A percentile compares a stretch with the other conserved stretches of the same genome.
Conservation (phyloP, 2,113 vertebrate species). For the Fulica atra region DNA sequence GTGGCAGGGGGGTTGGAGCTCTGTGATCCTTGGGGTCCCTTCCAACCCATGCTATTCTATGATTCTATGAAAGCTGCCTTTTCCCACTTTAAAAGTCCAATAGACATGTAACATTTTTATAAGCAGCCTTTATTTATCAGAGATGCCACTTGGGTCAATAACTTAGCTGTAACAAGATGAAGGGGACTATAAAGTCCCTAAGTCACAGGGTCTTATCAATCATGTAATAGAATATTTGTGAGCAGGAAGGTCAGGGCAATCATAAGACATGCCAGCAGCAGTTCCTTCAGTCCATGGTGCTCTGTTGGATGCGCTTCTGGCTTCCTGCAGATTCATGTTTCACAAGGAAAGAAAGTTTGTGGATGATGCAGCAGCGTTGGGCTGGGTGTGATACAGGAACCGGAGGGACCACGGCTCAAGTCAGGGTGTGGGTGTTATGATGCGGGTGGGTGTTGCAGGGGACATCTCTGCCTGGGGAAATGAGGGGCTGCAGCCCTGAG, state of each 20-base stretch:
- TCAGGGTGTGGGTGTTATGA: no score
- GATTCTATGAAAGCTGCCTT: not conserved
- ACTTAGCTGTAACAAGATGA: not conserved
- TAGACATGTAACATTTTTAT: not conserved
- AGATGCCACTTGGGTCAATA: not conserved
- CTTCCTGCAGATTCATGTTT: not conserved
- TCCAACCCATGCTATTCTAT: no score
- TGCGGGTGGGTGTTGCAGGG: not conserved
- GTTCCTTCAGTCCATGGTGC: not conserved
- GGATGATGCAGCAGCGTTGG: rapidly evolving
- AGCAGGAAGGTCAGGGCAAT: not conserved
- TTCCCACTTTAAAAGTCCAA: not conserved
- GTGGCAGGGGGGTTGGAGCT: no score
- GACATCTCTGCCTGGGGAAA: not conserved
- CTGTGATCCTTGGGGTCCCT: no score
- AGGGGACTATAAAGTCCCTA: not conserved
- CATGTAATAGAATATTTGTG: not conserved
- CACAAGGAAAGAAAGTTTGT: not conserved
- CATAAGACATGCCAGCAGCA: not conserved
- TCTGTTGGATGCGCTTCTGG: rapidly evolving
- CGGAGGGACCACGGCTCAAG: rapidly evolving
- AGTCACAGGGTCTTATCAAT: not conserved
- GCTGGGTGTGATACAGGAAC: not conserved
- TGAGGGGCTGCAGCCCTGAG: not conserved
- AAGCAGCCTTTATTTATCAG: not conserved